phyloP scores from a whole-genome alignment of 2,888 invertebrate genomes.

The Ditula angustiorana region DNA sequence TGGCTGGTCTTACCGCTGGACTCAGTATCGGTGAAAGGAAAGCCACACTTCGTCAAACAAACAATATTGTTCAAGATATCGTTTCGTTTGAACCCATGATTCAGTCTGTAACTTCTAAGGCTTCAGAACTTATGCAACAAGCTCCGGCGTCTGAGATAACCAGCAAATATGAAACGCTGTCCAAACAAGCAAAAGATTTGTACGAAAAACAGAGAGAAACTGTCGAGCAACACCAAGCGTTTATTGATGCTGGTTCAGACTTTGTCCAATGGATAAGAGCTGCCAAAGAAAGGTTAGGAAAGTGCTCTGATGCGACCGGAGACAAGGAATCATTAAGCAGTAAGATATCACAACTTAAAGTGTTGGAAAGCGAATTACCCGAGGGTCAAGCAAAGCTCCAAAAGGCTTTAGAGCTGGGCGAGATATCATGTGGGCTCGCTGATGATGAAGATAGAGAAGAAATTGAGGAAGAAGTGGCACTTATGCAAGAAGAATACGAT shows the following conservation, averaged over 20 bases:
- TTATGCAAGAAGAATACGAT: conserved; percentile 96
- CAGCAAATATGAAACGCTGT: conserved; percentile 94
- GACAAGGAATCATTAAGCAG: conserved; percentile 95
- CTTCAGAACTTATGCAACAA: conserved; percentile 95
- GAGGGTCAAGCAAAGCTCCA: conserved; percentile 94
- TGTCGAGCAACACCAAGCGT: conserved; percentile 95
- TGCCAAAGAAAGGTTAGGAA: conserved; percentile 95
- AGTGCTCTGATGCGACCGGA: conserved; percentile 96
- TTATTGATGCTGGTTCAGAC: conserved; percentile 96
- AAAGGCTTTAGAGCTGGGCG: conserved; percentile 92
- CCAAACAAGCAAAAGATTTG: conserved; percentile 95
- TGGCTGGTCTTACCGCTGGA: conserved; percentile 89
- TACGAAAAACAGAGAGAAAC: conserved; percentile 96
- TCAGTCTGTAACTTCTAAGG: conserved; percentile 97
- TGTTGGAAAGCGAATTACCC: conserved; percentile 92
- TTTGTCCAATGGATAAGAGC: conserved; percentile 96
- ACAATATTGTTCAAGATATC: conserved; percentile 98
- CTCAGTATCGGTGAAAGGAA: conserved; percentile 94
- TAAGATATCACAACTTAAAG: conserved; percentile 94
- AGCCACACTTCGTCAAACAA: conserved; percentile 95
- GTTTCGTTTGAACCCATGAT: conserved; percentile 99
- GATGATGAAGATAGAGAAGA: conserved; percentile 95
- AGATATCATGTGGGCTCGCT: conserved; percentile 93
- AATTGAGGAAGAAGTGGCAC: conserved; percentile 96
- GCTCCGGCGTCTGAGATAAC: conserved; percentile 97